A percentile compares a stretch with the other conserved stretches of the same genome.
These are phyloP conservation scores for Aphodius granarius DNA, from an alignment of 2,888 invertebrate species.

Conservation along the genomic window DNA sequence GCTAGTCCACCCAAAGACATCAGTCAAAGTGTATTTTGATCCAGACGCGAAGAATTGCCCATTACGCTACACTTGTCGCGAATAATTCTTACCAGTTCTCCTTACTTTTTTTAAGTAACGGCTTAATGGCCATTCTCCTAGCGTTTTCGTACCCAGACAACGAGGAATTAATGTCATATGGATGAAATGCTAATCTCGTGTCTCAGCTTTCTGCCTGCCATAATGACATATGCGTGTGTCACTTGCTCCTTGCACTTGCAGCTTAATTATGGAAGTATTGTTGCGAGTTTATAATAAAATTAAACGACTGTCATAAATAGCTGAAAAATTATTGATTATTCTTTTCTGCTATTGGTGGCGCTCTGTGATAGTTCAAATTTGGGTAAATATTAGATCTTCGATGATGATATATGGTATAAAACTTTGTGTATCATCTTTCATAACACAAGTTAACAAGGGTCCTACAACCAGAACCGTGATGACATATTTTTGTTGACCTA, in stretches of 20 bases:
- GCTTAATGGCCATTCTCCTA: constrained; percentile 19
- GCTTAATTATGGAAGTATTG: background rate
- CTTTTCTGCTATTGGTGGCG: too few species aligned
- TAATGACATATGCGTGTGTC: background rate
- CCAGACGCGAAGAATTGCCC: constrained; percentile 22
- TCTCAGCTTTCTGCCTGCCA: background rate
- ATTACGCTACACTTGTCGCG: constrained; percentile 23
- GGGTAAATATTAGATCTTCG: too few species aligned
- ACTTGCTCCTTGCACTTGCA: background rate
- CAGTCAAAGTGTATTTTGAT: constrained; percentile 26
- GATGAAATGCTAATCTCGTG: background rate
- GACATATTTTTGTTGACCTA: too few species aligned
- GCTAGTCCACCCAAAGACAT: constrained; percentile 23
- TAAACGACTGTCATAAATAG: background rate
- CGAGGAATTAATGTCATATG: background rate
- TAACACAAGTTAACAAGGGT: too few species aligned
- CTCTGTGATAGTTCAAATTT: too few species aligned
- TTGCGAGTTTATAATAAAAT: background rate
- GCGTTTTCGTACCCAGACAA: background rate
- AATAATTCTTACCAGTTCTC: constrained; percentile 24
- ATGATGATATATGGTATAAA: too few species aligned
- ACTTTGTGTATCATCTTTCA: too few species aligned
- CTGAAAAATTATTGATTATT: background rate
- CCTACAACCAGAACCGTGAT: too few species aligned
- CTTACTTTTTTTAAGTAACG: background rate